A percentile compares a stretch with the other conserved stretches of the same genome.
Conservation (phyloP, 2,888 invertebrate genomes). For the Argyresthia goedartella region DNA sequence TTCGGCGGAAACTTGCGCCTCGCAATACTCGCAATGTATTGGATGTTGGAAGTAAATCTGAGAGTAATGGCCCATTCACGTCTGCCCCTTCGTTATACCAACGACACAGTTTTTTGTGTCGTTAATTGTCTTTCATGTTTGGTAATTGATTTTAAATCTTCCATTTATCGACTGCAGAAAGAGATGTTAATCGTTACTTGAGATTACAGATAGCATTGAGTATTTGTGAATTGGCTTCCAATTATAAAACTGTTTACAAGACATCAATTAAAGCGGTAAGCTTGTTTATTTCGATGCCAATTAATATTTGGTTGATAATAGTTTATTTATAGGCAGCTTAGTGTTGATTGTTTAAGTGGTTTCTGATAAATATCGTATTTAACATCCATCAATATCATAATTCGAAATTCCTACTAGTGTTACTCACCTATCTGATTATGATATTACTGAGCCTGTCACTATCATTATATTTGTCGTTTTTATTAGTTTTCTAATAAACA, state of each 20-base stretch:
- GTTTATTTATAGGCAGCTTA: too few species aligned
- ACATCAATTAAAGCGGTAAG: neutral
- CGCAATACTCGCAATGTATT: slow-evolving; percentile 32
- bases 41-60: slow-evolving; percentile 30
- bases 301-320: neutral
- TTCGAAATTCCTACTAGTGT: too few species aligned
- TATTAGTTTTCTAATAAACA: too few species aligned
- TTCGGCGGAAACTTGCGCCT: slow-evolving; percentile 56
- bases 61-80: slow-evolving; percentile 33
- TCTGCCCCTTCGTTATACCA: slow-evolving; percentile 16
- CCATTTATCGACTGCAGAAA: neutral
- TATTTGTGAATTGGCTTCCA: neutral
- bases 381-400: too few species aligned
- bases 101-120: slow-evolving; percentile 18
- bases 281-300: neutral
- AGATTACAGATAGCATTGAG: neutral
- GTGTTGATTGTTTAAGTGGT: too few species aligned
- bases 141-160: slow-evolving; percentile 17
- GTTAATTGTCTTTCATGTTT: slow-evolving; percentile 14
- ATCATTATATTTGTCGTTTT: too few species aligned
- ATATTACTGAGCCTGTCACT: too few species aligned
- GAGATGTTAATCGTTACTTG: neutral
- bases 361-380: too few species aligned
- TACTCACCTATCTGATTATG: too few species aligned
- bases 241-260: slow-evolving; percentile 2